Evolutionary conservation across 2,888 invertebrate genomes (phyloP).

Genomic region (Meteorus cinctellus): DNA sequence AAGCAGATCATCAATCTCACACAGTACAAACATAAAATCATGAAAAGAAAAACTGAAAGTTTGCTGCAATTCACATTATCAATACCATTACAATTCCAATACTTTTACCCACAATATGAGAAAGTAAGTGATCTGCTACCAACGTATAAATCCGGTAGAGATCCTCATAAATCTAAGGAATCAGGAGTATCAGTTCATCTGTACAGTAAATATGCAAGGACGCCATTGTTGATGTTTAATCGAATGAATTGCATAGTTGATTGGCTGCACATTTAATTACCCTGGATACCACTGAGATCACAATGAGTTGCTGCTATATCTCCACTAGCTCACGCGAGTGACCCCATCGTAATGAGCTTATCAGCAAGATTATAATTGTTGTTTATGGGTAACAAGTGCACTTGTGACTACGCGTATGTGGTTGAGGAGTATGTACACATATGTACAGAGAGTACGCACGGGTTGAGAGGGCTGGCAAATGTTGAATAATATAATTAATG

Average conservation of each 20-base stretch:
- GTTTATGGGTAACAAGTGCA: conserved; percentile 66
- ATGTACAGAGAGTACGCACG: not conserved
- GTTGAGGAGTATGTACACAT: not conserved
- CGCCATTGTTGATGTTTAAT: conserved; percentile 60
- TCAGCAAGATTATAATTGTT: conserved; percentile 67
- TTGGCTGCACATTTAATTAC: conserved; percentile 68
- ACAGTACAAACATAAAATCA: no score
- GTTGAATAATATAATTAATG: conserved; percentile 37
- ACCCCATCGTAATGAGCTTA: conserved; percentile 61
- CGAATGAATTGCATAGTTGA: conserved; percentile 62
- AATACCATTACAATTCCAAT: no score
- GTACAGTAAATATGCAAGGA: conserved; percentile 37
- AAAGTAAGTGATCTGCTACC: not conserved
- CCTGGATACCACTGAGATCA: conserved; percentile 36
- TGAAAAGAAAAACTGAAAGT: no score
- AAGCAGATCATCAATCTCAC: no score
- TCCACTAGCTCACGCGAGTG: conserved; percentile 42
- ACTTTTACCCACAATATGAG: no score
- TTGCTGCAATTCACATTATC: no score
- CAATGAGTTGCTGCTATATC: conserved; percentile 43
- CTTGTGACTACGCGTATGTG: conserved; percentile 40
- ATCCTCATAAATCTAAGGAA: not conserved
- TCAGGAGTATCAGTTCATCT: not conserved
- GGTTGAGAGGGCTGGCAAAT: conserved; percentile 27
- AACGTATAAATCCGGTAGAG: not conserved